These are phyloP conservation scores for Ectemnius lituratus DNA, from an alignment of 2,888 invertebrate genomes.

Conservation along the genomic window DNA sequence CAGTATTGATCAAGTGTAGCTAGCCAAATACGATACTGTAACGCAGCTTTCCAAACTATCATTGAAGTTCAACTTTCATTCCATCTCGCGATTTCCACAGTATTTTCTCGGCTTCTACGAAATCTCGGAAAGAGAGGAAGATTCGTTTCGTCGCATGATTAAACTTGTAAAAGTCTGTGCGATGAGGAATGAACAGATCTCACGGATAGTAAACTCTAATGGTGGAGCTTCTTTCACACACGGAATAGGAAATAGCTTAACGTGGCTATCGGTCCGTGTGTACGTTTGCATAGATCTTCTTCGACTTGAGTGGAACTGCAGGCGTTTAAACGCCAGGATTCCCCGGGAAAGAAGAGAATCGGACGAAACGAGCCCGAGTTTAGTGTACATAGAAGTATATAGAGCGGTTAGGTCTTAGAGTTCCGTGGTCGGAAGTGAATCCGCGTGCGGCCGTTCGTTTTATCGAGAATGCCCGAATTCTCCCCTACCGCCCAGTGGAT, in stretches of 20 bases:
- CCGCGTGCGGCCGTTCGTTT: slow-evolving; percentile 9
- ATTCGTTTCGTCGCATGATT: not conserved
- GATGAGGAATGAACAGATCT: slow-evolving; percentile 23
- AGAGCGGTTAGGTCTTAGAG: too few species aligned
- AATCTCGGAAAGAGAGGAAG: too few species aligned
- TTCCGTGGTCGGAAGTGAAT: slow-evolving; percentile 9
- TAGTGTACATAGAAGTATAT: slow-evolving; percentile 8
- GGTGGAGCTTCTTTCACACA: not conserved
- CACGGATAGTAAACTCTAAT: not conserved
- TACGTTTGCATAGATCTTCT: slow-evolving; percentile 25
- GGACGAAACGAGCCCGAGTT: slow-evolving; percentile 4
- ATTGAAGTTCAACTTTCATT: too few species aligned
- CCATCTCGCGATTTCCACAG: too few species aligned
- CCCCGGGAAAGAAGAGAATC: slow-evolving; percentile 17
- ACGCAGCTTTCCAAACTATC: too few species aligned
- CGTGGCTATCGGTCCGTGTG: slow-evolving; percentile 19
- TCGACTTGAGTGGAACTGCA: slow-evolving; percentile 26
- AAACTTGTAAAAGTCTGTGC: slow-evolving; percentile 12
- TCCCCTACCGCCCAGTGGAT: too few species aligned
- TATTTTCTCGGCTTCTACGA: too few species aligned
- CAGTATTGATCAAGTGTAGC: too few species aligned
- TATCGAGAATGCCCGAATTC: slow-evolving; percentile 11
- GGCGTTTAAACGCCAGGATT: slow-evolving; percentile 29
- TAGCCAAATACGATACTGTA: too few species aligned
- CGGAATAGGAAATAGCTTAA: slow-evolving; percentile 10